Evolutionary conservation across 2,888 invertebrate genomes (phyloP), one percentile per base, ranked within the genome.

Genomic region (Caenorhabditis afra): DNA sequence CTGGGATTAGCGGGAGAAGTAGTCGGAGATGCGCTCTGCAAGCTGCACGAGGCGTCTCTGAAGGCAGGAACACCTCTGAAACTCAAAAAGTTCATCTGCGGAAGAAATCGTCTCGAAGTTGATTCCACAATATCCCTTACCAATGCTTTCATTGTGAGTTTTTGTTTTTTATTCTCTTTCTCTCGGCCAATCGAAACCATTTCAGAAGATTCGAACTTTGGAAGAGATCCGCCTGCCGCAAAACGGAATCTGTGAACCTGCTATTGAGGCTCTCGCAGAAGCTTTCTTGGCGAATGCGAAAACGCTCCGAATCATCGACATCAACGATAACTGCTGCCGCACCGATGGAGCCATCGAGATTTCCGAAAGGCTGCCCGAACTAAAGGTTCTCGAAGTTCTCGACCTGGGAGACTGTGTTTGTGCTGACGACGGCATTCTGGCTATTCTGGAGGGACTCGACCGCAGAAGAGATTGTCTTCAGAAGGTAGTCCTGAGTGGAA

Each of bases 191-290:
- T 29, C 7, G 29, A 29, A 14, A 8, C 41, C 11, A 8, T 91
- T 91, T 2, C 91, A 94, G 93, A 92, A 93, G 59, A 93, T 97
- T 87, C 94, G 94, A 29, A 94, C 94, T 0, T 91, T 99, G 12
- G 95, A 96, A 91, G 95, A 95, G 90, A 93, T 99, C 35, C 93
- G 94, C 3, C 95, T 99, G 94, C 96, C 96, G 0, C 98, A 99
- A 91, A 99, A 99, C 91, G 97, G 97, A 0, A 98, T 99, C 86
- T 95, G 95, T 91, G 94, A 94, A 89, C 91, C 91, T 0, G 99
- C 97, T 0, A 94, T 98, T 53, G 91, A 93, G 0, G 95, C 94
- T 0, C 91, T 99, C 11, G 94, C 95, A 18, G 52, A 70, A 3
- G 80, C 83, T 0, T 70, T 98, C 83, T 92, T 92, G 16, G 90